Evolutionary conservation across 2,797 vertebrate genomes (phyloP), one percentile per base, ranked within the genome.

Genomic region (Silurus lanzhouensis): DNA sequence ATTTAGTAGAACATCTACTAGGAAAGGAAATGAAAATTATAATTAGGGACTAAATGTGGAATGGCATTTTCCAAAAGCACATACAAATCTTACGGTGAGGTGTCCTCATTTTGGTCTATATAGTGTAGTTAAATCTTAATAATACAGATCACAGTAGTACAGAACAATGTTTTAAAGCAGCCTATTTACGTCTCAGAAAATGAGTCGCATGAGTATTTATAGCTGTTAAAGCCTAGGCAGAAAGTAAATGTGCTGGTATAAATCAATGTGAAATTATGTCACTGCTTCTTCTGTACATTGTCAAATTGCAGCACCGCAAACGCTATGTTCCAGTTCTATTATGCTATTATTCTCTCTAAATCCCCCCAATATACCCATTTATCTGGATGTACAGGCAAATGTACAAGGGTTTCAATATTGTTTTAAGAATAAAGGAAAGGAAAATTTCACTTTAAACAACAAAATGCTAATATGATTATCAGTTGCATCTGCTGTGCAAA

Each of bases 191-290:
- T 74, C 71, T 75, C 25, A 31, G 52, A 76, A 27, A 76, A 31
- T 31, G 48, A 55, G 76, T 38, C 1, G 5, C 38, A 55, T 38
- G 10, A 38, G 27, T 60, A 60, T 76, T 78, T 78, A 57, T 27
- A 61, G 58, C 31, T 78, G 27, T 19, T 44, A 63, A 78, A 78
- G 57, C 58, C 19, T 22, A 38, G 57, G 19, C 76, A 44, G 57
- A 27, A 78, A 44, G 25, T 60, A 77, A 77, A 77, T 31, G 31
- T 78, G 27, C 57, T 22, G 31, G 31, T 61, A 78, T 60, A 60
- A 78, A 78, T 60, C 25, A 77, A 5, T 20, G 75, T 19, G 75
- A 77, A 75, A 55, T 46, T 72, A 72, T 72, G 71, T n/a, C 46
- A n/a, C 46, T 72, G 10, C 22, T 72, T n/a, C 46, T 52, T 27